A percentile compares a stretch with the other conserved stretches of the same genome.
These are phyloP conservation scores for Prolemur simus DNA, from an alignment of 2,113 vertebrate species.

Conservation along the genomic window DNA sequence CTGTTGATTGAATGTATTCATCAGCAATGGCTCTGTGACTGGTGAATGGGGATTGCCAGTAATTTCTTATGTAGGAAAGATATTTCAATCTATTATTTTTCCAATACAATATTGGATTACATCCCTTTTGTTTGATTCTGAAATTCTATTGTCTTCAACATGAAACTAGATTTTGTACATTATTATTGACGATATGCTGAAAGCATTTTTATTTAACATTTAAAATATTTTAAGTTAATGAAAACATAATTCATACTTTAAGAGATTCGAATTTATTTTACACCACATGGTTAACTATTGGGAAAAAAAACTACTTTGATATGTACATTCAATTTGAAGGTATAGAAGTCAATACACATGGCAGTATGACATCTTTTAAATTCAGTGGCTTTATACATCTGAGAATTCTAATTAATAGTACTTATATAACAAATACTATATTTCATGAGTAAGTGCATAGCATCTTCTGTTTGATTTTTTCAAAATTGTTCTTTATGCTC, in stretches of 20 bases:
- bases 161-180: background rate
- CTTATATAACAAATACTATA: background rate
- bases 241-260: background rate
- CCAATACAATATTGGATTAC: background rate
- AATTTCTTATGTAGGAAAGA: background rate
- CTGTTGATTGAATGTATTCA: background rate
- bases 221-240: conserved; percentile 1
- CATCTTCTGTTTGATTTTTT: background rate
- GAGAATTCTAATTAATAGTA: conserved; percentile 6
- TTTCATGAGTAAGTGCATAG: background rate
- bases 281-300: background rate
- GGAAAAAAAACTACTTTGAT: background rate
- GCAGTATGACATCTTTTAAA: background rate
- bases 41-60: background rate
- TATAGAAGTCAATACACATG: background rate
- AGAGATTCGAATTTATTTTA: background rate
- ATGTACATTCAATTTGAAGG: background rate
- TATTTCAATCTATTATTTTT: background rate
- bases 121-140: background rate
- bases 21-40: background rate
- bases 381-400: background rate
- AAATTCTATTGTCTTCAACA: background rate
- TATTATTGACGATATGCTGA: background rate
- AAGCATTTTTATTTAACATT: background rate
- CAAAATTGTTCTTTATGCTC: background rate